Percentiles rank a stretch among this genome's conserved stretches.
Conservation (phyloP, 2,888 invertebrate species). For the Heliconius ismenius region DNA sequence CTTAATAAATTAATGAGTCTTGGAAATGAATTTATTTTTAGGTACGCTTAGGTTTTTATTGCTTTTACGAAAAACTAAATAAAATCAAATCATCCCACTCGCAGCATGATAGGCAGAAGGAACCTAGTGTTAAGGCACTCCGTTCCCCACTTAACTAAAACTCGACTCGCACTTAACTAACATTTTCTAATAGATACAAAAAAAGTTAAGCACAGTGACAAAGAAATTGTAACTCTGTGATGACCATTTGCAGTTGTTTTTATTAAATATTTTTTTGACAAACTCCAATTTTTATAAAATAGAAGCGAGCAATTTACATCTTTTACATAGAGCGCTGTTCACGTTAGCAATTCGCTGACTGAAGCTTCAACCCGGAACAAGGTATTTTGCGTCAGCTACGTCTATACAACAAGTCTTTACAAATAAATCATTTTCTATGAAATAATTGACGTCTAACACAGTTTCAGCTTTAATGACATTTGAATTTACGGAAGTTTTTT, state of each 20-base stretch:
- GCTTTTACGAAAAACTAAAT: not conserved
- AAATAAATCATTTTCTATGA: not conserved
- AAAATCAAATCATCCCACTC: too few relatives aligned
- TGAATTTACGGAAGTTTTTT: too few relatives aligned
- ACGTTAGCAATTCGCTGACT: slow-evolving; percentile 7
- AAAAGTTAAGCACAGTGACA: too few relatives aligned
- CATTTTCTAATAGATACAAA: too few relatives aligned
- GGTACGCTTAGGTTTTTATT: too few relatives aligned
- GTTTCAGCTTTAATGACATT: too few relatives aligned
- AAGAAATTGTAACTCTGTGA: too few relatives aligned
- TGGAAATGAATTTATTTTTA: not conserved
- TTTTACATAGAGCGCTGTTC: slow-evolving; percentile 6
- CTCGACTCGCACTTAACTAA: too few relatives aligned
- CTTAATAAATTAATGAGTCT: not conserved
- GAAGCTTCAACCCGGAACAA: slow-evolving; percentile 7
- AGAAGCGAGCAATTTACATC: slow-evolving; percentile 11
- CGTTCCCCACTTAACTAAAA: too few relatives aligned
- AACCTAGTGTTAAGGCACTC: too few relatives aligned
- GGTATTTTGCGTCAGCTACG: slow-evolving; percentile 1
- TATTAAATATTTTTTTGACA: not conserved
- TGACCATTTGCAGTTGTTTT: not conserved
- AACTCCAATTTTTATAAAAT: not conserved
- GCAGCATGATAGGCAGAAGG: too few relatives aligned
- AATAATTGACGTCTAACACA: not conserved
- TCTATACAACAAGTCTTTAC: not conserved